These are phyloP conservation scores for Ridgeia piscesae DNA, from an alignment of 1,140 invertebrate genomes.

Conservation along the genomic window DNA sequence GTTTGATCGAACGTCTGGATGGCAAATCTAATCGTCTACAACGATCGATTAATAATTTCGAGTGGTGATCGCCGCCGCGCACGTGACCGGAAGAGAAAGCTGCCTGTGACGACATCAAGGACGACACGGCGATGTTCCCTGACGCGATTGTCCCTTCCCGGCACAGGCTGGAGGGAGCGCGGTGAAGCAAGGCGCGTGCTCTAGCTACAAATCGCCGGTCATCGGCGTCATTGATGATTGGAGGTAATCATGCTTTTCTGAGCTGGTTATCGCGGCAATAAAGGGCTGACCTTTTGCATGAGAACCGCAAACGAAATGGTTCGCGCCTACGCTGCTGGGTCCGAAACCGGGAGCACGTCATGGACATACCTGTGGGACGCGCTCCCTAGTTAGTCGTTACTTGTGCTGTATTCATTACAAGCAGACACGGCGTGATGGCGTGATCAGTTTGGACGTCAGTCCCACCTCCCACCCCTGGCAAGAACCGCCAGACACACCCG, in stretches of 20 bases:
- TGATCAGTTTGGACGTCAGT: no score
- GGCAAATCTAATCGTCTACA: constrained; percentile 5
- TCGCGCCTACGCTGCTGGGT: neutral
- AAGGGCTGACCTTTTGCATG: neutral
- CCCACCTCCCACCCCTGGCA: no score
- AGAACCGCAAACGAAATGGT: neutral
- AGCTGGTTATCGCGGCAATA: neutral
- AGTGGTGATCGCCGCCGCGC: neutral
- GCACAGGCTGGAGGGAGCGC: neutral
- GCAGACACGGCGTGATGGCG: no score
- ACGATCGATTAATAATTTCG: neutral
- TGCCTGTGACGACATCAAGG: no score
- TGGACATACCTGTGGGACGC: neutral
- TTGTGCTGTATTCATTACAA: no score
- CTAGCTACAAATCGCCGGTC: neutral
- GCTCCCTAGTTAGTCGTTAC: neutral
- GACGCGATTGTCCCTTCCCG: neutral
- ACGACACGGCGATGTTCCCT: neutral
- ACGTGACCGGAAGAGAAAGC: no score
- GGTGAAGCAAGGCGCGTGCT: neutral
- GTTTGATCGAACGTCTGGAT: neutral
- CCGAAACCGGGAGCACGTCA: neutral
- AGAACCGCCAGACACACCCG: no score
- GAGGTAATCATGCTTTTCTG: neutral
- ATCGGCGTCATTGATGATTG: neutral